Base-by-base conservation (phyloP, 2,888 invertebrate species). In the Subacronicta megacephala region DNA sequence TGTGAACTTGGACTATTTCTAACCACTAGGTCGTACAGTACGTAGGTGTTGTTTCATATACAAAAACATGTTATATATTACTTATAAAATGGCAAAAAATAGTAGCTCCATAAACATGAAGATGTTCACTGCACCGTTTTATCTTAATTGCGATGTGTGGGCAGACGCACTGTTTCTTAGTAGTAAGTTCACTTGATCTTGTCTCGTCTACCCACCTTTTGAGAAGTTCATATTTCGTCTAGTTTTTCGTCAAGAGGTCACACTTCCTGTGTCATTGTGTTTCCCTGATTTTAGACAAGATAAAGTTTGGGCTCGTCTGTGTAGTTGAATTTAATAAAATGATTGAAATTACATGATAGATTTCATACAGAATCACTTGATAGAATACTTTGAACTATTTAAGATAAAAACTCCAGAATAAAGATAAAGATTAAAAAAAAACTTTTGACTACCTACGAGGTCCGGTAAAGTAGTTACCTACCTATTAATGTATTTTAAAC, bases 171-270 rank as follows among this genome's bases (percentile, higher is more conserved):
- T 58, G 62, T 67, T 90, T 90, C 89, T 84, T 72, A 80, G 88
- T 88, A 89, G 78, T 67, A 67, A 31, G 23, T 42, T 42, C 29
- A 76, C 73, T 61, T 82, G 82, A 90, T 90, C 87, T 84, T 57
- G 65, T 64, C 73, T 77, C 41, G 45, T 52, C 65, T 62, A 46
- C 64, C 68, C 64, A 66, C 63, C 51, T 65, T 50, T 41, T 54
- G 43, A 51, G 63, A 47, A 37, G 40, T 52, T 56, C 15, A 44
- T 45, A 58, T 42, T 60, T 64, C 40, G 57, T 67, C 77, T 74
- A 76, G 62, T 64, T 64, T 71, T 52, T 41, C 53, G 33, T 45
- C 38, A 35, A 62, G 40, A 68, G 51, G 61, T 68, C 44, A 62
- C 57, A 75, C 69, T 73, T 75, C 73, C 73, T 75, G 76, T 60